These are phyloP conservation scores for Rhinolophus ferrumequinum DNA, from an alignment of 2,113 vertebrate species.

Conservation along the genomic window DNA sequence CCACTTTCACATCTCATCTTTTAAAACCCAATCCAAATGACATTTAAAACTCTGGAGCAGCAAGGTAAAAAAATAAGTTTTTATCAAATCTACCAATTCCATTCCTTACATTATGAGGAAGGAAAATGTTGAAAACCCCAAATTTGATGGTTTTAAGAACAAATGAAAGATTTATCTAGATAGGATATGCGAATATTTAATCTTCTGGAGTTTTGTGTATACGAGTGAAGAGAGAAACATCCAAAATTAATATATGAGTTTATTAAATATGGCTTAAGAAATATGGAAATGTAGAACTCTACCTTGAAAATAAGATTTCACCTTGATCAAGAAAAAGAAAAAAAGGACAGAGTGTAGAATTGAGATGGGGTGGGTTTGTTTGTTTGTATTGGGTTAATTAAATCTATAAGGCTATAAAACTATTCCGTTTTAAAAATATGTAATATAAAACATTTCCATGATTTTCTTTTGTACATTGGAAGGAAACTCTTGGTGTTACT, in stretches of 20 bases:
- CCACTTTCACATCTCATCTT: not conserved
- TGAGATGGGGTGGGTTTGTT: not conserved
- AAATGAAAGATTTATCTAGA: not conserved
- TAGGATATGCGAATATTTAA: not conserved
- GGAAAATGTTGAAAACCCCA: not conserved
- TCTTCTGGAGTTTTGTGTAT: not conserved
- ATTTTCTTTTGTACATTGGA: slow-evolving; percentile 53
- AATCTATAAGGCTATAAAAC: slow-evolving; percentile 11
- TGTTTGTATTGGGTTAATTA: slow-evolving; percentile 17
- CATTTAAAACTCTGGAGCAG: not conserved
- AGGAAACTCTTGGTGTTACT: not conserved
- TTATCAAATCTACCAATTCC: not conserved
- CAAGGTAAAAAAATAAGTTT: not conserved
- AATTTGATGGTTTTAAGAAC: not conserved
- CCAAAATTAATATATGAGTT: not conserved
- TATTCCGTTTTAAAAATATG: slow-evolving; percentile 29
- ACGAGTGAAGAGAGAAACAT: not conserved
- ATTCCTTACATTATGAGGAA: not conserved
- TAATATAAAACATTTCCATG: not conserved
- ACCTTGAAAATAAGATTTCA: not conserved
- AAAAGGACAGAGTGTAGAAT: slow-evolving; percentile 18
- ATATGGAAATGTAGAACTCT: not conserved
- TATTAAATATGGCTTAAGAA: not conserved
- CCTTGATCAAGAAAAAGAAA: not conserved
- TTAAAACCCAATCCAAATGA: not conserved